phyloP scores from a whole-genome alignment of 2,888 invertebrate genomes.

The Macroteleia sp. region DNA sequence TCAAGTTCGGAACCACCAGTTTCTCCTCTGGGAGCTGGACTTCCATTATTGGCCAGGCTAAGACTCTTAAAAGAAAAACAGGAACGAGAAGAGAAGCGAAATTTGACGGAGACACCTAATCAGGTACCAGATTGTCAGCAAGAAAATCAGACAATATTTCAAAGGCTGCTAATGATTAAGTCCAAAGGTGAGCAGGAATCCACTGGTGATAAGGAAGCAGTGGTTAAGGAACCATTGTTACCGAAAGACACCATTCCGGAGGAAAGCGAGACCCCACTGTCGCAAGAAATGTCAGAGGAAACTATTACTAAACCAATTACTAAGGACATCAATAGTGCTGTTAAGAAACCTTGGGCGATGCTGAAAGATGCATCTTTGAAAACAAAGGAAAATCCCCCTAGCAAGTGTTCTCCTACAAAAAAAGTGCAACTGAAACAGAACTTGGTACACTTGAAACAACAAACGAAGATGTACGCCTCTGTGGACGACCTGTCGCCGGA shows the following conservation, averaged over 20 bases:
- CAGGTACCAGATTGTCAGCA: constrained; percentile 5
- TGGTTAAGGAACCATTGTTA: constrained; percentile 75
- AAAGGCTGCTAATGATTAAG: constrained; percentile 90
- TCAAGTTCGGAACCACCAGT: constrained; percentile 87
- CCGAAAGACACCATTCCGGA: constrained; percentile 69
- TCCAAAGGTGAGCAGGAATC: constrained; percentile 89
- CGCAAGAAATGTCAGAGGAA: constrained; percentile 47
- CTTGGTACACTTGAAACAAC: constrained; percentile 76
- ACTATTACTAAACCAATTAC: constrained; percentile 13
- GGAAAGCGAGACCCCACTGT: constrained; percentile 65
- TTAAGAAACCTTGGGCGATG: constrained; percentile 90
- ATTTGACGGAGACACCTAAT: constrained; percentile 73
- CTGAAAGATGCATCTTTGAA: constrained; percentile 88
- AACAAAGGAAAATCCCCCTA: constrained; percentile 70
- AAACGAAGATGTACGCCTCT: constrained; percentile 90
- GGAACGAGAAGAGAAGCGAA: constrained; percentile 85
- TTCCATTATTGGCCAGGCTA: constrained; percentile 91
- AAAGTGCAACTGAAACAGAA: constrained; percentile 73
- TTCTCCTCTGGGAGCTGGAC: constrained; percentile 92
- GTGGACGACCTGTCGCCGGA: constrained; percentile 94
- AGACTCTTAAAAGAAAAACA: constrained; percentile 94
- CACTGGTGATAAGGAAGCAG: constrained; percentile 71
- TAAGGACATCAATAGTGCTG: constrained; percentile 77
- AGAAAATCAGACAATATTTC: constrained; percentile 87
- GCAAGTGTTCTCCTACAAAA: constrained; percentile 70